Evolutionary conservation across 2,797 vertebrate species (phyloP).

Genomic region (Pangasius macronema): DNA sequence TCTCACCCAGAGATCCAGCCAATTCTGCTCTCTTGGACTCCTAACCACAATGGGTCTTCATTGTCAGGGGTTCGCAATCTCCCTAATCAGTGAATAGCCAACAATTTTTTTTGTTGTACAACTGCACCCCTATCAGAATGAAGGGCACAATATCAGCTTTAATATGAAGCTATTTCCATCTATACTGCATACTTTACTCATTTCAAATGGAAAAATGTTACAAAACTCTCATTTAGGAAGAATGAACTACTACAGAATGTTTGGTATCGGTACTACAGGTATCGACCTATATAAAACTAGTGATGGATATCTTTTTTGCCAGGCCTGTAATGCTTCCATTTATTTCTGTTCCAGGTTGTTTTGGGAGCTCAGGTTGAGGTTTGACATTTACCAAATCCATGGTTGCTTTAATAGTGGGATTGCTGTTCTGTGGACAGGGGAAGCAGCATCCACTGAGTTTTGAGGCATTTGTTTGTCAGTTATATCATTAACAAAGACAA

Average conservation of each 20-base stretch:
- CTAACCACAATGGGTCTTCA: not conserved
- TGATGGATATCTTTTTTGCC: not conserved
- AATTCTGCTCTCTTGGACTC: not conserved
- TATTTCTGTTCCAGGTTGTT: conserved; percentile 6
- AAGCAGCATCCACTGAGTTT: not conserved
- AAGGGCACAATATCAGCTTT: not conserved
- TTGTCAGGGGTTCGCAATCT: not conserved
- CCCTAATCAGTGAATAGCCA: not conserved
- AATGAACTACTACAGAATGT: too few species aligned
- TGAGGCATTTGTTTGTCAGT: not conserved
- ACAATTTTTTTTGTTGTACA: too few species aligned
- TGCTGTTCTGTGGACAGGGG: not conserved
- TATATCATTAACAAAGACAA: not conserved
- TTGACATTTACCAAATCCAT: not conserved
- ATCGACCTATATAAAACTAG: too few species aligned
- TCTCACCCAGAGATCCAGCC: not conserved
- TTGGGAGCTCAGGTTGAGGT: not conserved
- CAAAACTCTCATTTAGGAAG: too few species aligned
- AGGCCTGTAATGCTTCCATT: not conserved
- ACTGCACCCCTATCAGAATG: not conserved
- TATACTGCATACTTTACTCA: not conserved
- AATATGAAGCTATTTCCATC: not conserved
- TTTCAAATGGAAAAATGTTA: not conserved
- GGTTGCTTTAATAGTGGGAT: not conserved
- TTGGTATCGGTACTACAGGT: too few species aligned